Evolutionary conservation across 2,113 vertebrate species (phyloP), one percentile per base, ranked within the genome.

Genomic region (Ranitomeya imitator): DNA sequence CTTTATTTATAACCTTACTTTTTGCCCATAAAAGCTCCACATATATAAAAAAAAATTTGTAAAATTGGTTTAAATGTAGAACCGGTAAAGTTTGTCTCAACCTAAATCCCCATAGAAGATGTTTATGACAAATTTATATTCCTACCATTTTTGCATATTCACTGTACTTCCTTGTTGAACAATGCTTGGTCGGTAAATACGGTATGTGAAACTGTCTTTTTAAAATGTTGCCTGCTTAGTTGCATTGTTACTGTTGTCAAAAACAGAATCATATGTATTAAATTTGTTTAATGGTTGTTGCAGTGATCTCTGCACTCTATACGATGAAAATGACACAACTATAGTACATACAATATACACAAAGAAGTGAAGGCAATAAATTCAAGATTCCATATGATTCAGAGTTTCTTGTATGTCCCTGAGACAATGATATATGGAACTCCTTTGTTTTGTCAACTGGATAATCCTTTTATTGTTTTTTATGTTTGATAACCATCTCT

Each of bases 401-500:
- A 21, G 15, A 45, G 59, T 31, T 45, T 82, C 79, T 45, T 63
- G 26, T 63, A 63, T 19, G 57, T 31, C 45, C 59, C n/a, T 45
- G 8, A 63, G 79, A 63, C 59, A 63, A 45, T 82, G 79, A 63
- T 82, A 82, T 63, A 63, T 61, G 59, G 14, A 63, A 63, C 79
- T 82, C 59, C 16, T 4, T 82, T 26, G 57, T 82, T 19, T 13
- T 82, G 79, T 18, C 54, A 60, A 63, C 18, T 10, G 79, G 23
- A 63, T 82, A 82, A 63, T 63, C 59, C 31, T 82, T 82, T 82
- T 45, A 82, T 82, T 63, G 26, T 79, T 63, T 82, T 60, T 23
- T n/a, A 31, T 81, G 23, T 81, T 59, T 61, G 59, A 63, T 82
- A 63, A 63, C 26, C 23, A 82, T 82, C 57, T 82, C 79, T 61